Conservation (phyloP, 2,113 vertebrate species). For the Arenaria interpres region DNA sequence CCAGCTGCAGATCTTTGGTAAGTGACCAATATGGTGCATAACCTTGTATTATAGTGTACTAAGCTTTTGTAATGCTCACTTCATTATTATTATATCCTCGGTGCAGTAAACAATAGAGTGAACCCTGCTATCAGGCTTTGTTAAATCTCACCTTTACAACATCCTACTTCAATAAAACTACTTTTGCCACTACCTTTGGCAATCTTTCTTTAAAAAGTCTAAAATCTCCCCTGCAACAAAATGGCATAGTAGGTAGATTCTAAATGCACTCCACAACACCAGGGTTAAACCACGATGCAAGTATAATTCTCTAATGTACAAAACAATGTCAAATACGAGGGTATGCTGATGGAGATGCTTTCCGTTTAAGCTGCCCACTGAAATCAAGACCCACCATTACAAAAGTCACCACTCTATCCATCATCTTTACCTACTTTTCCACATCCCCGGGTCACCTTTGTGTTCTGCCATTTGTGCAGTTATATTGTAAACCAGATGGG, state of each 20-base stretch:
- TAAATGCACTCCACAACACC: not conserved
- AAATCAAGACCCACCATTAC: not conserved
- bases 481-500: not conserved
- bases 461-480: not conserved
- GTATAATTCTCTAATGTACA: not conserved
- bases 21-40: fast-evolving
- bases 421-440: not conserved
- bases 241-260: not conserved
- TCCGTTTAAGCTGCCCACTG: not conserved
- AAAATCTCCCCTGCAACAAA: not conserved
- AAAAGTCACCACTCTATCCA: not conserved
- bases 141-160: not conserved
- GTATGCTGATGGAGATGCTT: not conserved
- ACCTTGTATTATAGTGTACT: not conserved
- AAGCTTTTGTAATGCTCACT: not conserved
- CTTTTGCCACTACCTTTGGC: not conserved
- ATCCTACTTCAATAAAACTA: not conserved
- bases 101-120: not conserved
- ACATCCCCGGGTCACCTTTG: not conserved
- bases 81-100: not conserved
- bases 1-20: not conserved
- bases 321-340: not conserved
- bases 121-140: not conserved
- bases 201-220: not conserved
- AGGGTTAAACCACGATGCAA: not conserved